Evolutionary conservation across 2,113 vertebrate genomes (phyloP).

Genomic region (Fulica atra): DNA sequence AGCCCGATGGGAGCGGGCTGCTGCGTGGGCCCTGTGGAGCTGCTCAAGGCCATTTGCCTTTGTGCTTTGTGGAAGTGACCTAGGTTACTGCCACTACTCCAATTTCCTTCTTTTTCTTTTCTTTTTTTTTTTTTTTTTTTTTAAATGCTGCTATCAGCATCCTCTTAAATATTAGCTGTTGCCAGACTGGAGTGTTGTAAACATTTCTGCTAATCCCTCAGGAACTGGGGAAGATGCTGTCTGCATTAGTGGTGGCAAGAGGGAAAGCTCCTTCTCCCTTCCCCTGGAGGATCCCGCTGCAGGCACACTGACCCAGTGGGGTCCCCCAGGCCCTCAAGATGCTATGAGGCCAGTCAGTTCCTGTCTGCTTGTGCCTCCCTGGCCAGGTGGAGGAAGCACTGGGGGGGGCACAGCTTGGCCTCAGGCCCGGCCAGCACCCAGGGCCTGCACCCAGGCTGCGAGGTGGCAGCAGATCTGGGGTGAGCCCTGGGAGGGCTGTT

Average conservation of each 20-base stretch:
- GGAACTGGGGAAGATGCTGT: background rate
- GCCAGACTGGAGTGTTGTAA: background rate
- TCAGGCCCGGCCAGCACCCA: fast-evolving
- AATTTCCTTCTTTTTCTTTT: background rate
- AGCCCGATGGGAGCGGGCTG: fast-evolving
- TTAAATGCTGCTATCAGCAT: background rate
- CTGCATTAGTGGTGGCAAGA: fast-evolving
- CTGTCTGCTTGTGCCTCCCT: background rate
- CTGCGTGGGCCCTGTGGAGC: fast-evolving
- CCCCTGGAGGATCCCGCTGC: background rate
- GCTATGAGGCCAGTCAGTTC: fast-evolving
- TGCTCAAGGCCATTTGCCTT: fast-evolving
- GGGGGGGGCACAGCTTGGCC: fast-evolving
- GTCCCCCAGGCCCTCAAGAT: fast-evolving
- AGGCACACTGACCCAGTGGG: background rate
- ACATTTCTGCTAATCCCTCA: background rate
- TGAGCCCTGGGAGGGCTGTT: background rate
- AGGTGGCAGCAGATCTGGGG: fast-evolving
- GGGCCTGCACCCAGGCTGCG: background rate
- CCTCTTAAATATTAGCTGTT: background rate
- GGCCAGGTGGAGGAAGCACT: background rate
- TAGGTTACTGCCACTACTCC: background rate
- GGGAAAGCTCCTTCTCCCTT: background rate
- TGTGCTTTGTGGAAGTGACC: background rate
- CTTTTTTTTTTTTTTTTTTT: too few species aligned